Evolutionary conservation across 2,113 vertebrate species (phyloP).

Genomic region (Petrocephalus zakoni): DNA sequence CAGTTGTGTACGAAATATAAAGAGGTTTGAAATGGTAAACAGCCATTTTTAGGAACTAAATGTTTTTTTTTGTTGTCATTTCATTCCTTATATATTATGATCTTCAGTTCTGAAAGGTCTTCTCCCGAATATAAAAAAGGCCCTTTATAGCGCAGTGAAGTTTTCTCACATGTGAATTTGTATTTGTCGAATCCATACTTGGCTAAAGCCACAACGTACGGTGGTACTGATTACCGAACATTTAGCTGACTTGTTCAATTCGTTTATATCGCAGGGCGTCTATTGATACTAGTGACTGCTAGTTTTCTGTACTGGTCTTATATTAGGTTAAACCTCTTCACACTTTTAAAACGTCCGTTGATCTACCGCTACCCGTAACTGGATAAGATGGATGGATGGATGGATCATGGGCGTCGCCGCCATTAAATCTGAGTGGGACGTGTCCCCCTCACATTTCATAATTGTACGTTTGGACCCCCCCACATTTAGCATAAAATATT

Average conservation of each 20-base stretch:
- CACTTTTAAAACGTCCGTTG: neutral
- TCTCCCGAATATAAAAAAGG: neutral
- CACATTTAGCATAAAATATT: too few relatives aligned
- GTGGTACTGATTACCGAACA: neutral
- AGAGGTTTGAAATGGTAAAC: neutral
- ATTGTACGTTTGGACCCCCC: too few relatives aligned
- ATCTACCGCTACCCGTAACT: neutral
- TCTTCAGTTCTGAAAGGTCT: neutral
- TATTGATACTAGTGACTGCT: neutral
- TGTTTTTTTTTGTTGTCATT: neutral
- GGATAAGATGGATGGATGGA: neutral
- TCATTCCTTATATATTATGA: neutral
- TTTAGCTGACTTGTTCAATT: neutral
- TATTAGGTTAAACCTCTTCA: neutral
- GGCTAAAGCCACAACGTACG: neutral
- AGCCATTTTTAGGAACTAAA: neutral
- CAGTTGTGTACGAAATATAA: neutral
- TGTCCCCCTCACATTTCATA: too few relatives aligned
- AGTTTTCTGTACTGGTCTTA: neutral
- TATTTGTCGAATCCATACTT: neutral
- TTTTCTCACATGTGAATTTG: neutral
- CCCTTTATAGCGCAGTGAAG: neutral
- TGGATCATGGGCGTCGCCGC: too few relatives aligned
- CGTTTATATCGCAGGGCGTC: too few relatives aligned
- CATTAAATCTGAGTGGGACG: too few relatives aligned